Evolutionary conservation across 1,140 invertebrate genomes (phyloP), one percentile per base, ranked within the genome.

Genomic region (Aphaenogaster ashmeadi): DNA sequence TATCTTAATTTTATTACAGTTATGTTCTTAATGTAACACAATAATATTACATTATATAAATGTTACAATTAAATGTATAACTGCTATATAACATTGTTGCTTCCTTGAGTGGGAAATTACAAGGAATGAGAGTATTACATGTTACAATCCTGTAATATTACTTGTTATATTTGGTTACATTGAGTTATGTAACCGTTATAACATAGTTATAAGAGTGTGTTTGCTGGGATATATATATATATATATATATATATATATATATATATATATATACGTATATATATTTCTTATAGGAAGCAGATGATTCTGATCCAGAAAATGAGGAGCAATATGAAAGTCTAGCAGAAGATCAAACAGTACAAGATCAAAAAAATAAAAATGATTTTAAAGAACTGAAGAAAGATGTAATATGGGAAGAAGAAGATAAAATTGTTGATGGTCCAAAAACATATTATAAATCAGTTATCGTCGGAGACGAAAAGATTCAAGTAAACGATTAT

Each of bases 361-460:
- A 86, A 67, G 11, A 74, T 8, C 21, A 27, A 50, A 44, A 66
- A 89, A 69, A 92, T 86, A 88, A 95, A 79, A 90, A 95, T 27
- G 95, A 50, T 79, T 84, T 90, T 27, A 89, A 91, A 44, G 87
- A 92, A 77, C 56, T 86, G 36, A 86, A 93, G 85, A 95, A 95
- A 78, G 92, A 94, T 27, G 96, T 97, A 9, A 92, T 93, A 58
- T 98, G 97, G 97, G 87, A 96, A 38, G 97, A 96, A 15, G 95
- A 97, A 58, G 95, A 96, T 9, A 36, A 83, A 75, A 91, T 94
- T 41, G 64, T 54, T 18, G 89, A 92, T 13, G 87, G 86, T 8
- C 69, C 69, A 18, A 90, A 88, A 85, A 86, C 64, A 1, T 95
- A 90, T 89, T 95, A 95, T 50, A 75, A 67, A 58, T 91, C 92